Percentiles rank a stretch among this genome's conserved stretches.
Evolutionary conservation across 1,140 invertebrate species (phyloP).

Genomic region (Nasonia vitripennis): DNA sequence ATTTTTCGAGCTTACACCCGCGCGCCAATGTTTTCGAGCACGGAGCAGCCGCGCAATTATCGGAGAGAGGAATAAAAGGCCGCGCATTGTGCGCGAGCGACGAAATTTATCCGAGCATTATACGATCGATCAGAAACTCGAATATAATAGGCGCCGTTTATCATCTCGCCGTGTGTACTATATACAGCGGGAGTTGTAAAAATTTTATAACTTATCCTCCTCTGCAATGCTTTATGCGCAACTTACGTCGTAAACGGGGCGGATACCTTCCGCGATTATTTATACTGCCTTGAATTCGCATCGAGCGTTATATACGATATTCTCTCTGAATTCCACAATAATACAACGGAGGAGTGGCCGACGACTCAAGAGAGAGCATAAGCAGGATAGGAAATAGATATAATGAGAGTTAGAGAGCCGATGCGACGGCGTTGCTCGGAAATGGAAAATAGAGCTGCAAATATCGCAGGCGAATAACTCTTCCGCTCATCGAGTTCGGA

Average conservation of each 20-base stretch:
- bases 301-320: too few species aligned
- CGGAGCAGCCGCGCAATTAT: neutral
- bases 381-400: conserved; percentile 7
- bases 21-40: neutral
- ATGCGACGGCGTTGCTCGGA: conserved; percentile 9
- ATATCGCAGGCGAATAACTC: conserved; percentile 29
- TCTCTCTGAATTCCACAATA: too few species aligned
- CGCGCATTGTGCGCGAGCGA: neutral
- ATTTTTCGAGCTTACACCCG: neutral
- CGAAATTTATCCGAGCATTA: neutral
- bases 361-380: neutral
- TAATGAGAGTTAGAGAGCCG: neutral
- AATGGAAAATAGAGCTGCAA: conserved; percentile 27
- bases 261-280: too few species aligned
- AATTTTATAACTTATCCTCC: too few species aligned
- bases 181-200: too few species aligned
- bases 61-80: conserved; percentile 1
- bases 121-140: too few species aligned
- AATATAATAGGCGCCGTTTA: too few species aligned
- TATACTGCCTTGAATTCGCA: too few species aligned
- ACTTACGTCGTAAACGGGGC: too few species aligned
- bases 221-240: too few species aligned
- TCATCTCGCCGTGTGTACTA: too few species aligned
- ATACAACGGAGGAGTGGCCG: neutral
- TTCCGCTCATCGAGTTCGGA: conserved; percentile 14